Conservation (phyloP, 2,113 vertebrate genomes). For the Mixornis gularis region DNA sequence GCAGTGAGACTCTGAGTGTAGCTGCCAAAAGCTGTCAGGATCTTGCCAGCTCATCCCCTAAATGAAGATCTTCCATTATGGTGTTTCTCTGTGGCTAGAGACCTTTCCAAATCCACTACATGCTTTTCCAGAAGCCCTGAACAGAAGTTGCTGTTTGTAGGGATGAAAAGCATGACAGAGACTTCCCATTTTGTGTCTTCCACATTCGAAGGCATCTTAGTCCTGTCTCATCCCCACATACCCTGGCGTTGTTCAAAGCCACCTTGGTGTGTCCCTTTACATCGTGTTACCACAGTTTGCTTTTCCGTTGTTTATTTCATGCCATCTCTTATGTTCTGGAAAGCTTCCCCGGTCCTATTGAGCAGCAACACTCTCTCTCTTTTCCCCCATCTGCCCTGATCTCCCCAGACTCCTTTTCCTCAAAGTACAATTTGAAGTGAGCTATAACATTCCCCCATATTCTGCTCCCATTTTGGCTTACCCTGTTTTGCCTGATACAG, state of each 20-base stretch:
- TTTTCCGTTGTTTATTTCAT: background rate
- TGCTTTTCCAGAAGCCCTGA: constrained; percentile 1
- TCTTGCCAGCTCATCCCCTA: background rate
- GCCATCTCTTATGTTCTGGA: background rate
- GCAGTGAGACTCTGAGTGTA: background rate
- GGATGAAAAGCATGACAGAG: background rate
- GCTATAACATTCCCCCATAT: background rate
- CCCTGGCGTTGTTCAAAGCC: background rate
- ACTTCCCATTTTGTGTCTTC: background rate
- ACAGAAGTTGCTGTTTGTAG: background rate
- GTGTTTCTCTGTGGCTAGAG: background rate
- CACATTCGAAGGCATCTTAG: background rate
- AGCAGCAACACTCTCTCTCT: background rate
- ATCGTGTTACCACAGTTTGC: background rate
- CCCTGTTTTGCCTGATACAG: background rate
- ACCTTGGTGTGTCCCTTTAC: background rate
- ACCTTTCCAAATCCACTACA: background rate
- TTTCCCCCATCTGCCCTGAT: background rate
- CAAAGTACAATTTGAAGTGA: background rate
- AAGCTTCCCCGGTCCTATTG: background rate
- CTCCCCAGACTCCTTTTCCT: background rate
- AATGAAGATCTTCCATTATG: constrained; percentile 13
- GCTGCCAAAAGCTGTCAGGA: constrained; percentile 21
- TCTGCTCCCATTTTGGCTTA: background rate
- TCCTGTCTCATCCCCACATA: background rate